These are phyloP conservation scores for Phrynocephalus versicolor DNA, from an alignment of 2,113 vertebrate species.

Conservation along the genomic window DNA sequence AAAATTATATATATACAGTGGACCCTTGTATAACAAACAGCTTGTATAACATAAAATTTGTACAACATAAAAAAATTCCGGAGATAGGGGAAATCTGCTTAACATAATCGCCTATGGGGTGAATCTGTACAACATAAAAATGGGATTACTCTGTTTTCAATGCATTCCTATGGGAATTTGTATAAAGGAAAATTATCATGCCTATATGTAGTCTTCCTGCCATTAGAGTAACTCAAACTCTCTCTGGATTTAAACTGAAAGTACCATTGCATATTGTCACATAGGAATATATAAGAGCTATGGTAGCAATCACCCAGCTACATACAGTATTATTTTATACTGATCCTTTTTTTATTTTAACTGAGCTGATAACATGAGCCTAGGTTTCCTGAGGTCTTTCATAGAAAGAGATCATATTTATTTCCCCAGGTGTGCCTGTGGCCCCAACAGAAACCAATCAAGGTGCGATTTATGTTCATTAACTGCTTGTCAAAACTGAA, in stretches of 20 bases:
- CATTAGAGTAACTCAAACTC: slow-evolving; percentile 7
- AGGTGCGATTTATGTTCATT: slow-evolving; percentile 85
- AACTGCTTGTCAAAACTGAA: slow-evolving; percentile 88
- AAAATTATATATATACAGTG: no score
- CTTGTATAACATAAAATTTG: no score
- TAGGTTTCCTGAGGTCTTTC: slow-evolving; percentile 20
- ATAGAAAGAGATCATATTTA: background rate
- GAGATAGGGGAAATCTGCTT: no score
- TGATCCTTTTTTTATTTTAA: slow-evolving; percentile 52
- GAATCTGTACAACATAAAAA: no score
- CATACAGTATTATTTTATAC: slow-evolving; percentile 61
- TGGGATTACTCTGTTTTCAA: no score
- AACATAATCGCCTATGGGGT: no score
- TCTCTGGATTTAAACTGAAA: slow-evolving; percentile 38
- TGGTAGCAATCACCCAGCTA: background rate
- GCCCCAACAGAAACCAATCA: slow-evolving; percentile 80
- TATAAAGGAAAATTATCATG: no score
- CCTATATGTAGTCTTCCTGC: background rate
- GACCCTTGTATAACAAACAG: no score
- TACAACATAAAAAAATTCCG: no score
- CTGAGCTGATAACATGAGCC: slow-evolving; percentile 25
- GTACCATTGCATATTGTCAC: background rate
- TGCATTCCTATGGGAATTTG: no score
- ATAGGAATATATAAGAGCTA: background rate
- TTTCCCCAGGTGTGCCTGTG: slow-evolving; percentile 76